Percentiles rank a stretch among this genome's conserved stretches.
Conservation (phyloP, 1,140 invertebrate species). For the Lerema accius region DNA sequence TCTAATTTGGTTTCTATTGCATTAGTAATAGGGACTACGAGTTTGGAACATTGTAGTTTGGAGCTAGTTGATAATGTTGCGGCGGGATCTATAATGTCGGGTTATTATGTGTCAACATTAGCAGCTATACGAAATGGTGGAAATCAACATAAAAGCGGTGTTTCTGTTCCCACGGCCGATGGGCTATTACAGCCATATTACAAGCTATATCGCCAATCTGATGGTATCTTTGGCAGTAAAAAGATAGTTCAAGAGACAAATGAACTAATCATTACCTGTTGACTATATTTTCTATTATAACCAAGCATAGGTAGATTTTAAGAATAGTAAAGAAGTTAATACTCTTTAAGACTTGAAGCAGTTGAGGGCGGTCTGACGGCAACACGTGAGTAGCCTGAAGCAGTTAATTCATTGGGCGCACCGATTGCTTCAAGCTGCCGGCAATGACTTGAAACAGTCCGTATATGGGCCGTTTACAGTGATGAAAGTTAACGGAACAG, state of each 20-base stretch:
- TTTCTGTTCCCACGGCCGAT: constrained; percentile 28
- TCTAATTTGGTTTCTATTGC: constrained; percentile 13
- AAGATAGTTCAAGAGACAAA: constrained; percentile 4
- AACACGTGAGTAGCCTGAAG: too few species aligned
- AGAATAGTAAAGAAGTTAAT: too few species aligned
- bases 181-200: constrained; percentile 24
- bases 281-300: too few species aligned
- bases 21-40: constrained; percentile 2
- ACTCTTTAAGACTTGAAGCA: too few species aligned
- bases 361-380: too few species aligned
- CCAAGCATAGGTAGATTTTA: too few species aligned
- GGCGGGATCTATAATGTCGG: constrained; percentile 22
- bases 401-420: too few species aligned
- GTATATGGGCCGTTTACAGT: too few species aligned
- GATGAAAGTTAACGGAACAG: too few species aligned
- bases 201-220: constrained; percentile 28
- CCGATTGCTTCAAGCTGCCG: too few species aligned
- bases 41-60: background rate
- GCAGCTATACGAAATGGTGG: constrained; percentile 29
- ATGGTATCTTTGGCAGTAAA: constrained; percentile 22
- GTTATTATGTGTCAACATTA: constrained; percentile 34
- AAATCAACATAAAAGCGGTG: constrained; percentile 32
- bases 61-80: background rate
- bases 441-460: too few species aligned
- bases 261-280: constrained; percentile 1